Evolutionary conservation across 2,888 invertebrate genomes (phyloP), one percentile per base, ranked within the genome.

Genomic region (Timandra comae): DNA sequence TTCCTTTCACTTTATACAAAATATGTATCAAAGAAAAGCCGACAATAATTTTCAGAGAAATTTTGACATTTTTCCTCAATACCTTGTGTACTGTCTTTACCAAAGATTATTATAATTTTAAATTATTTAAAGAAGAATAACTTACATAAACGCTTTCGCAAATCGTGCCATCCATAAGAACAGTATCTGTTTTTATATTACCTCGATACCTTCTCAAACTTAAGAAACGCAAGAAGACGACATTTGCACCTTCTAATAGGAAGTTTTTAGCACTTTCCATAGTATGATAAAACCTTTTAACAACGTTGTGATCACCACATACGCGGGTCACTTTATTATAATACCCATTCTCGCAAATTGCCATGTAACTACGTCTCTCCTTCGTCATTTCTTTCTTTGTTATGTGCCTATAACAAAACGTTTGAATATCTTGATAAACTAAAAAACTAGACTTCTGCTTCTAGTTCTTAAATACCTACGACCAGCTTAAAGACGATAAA

Each of bases 61-160:
- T n/a, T n/a, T n/a, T n/a, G n/a, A n/a, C n/a, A n/a, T n/a, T n/a
- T n/a, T n/a, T n/a, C n/a, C n/a, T n/a, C n/a, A n/a, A n/a, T n/a
- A n/a, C n/a, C n/a, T n/a, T n/a, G n/a, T n/a, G n/a, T n/a, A n/a
- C n/a, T n/a, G n/a, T n/a, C n/a, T n/a, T n/a, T n/a, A n/a, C n/a
- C n/a, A n/a, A n/a, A n/a, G n/a, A n/a, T n/a, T n/a, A n/a, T n/a
- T n/a, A n/a, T n/a, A n/a, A n/a, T n/a, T n/a, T n/a, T n/a, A n/a
- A n/a, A n/a, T n/a, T n/a, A n/a, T n/a, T n/a, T n/a, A n/a, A n/a
- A n/a, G n/a, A n/a, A n/a, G n/a, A n/a, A n/a, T n/a, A n/a, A n/a
- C 86, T 87, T 71, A 91, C 90, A 54, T 90, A 91, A 60, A 88
- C 74, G 63, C 89, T 90, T 40, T 86, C 70, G 41, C 89, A 88